These are phyloP conservation scores for Tetramorium bicarinatum DNA, from an alignment of 2,888 invertebrate species.

Conservation along the genomic window DNA sequence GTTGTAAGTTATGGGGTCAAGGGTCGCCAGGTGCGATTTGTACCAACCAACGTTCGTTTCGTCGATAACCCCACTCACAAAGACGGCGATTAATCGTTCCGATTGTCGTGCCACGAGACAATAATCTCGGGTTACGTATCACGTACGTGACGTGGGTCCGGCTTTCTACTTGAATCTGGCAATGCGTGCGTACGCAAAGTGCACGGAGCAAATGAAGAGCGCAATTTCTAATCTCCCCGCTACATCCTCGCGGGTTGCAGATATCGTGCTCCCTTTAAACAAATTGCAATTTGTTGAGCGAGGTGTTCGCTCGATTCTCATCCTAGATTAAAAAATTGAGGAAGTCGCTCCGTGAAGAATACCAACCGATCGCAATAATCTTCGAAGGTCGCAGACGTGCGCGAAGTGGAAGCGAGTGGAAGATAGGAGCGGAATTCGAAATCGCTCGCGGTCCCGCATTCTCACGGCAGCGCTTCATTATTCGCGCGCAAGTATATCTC, in stretches of 20 bases:
- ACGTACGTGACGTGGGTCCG: background rate
- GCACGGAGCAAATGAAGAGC: background rate
- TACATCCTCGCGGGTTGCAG: background rate
- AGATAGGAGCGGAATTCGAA: conserved; percentile 4
- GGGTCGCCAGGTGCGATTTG: conserved; percentile 62
- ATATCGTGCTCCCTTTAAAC: background rate
- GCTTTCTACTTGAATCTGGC: conserved; percentile 40
- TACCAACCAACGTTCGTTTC: conserved; percentile 51
- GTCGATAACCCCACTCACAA: conserved; percentile 63
- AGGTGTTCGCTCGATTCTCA: background rate
- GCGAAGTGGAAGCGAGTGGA: background rate
- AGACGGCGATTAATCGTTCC: conserved; percentile 63
- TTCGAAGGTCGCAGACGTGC: background rate
- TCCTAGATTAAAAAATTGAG: background rate
- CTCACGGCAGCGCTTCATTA: conserved; percentile 57
- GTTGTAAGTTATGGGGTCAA: conserved; percentile 64
- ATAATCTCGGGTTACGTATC: conserved; percentile 43
- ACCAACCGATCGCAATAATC: background rate
- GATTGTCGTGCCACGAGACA: conserved; percentile 48
- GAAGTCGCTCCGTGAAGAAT: background rate
- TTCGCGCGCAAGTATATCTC: conserved; percentile 38
- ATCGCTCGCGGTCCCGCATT: conserved; percentile 19
- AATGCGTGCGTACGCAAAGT: background rate
- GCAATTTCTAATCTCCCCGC: conserved; percentile 16
- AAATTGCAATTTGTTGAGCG: background rate